These are phyloP conservation scores for Oreochromis grahami DNA, from an alignment of 2,797 vertebrate genomes.

Conservation along the genomic window DNA sequence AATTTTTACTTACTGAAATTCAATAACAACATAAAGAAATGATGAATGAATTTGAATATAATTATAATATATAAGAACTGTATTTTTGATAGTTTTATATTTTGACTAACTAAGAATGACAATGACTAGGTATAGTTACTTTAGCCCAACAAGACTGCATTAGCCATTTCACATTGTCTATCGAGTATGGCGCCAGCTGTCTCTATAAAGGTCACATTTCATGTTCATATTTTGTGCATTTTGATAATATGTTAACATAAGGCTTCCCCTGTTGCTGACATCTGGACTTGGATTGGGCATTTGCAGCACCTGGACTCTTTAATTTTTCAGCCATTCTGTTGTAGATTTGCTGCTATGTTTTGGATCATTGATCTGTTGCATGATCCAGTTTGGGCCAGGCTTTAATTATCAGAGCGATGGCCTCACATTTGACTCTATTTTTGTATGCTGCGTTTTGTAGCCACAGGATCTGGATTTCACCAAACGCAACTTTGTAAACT, in stretches of 20 bases:
- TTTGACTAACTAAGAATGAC: neutral
- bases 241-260: neutral
- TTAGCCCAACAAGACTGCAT: neutral
- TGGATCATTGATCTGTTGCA: neutral
- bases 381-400: neutral
- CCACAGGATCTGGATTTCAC: neutral
- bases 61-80: neutral
- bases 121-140: neutral
- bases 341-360: neutral
- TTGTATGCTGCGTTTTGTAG: neutral
- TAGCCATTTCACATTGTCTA: neutral
- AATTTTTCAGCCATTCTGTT: neutral
- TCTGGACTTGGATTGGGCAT: neutral
- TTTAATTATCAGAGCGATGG: neutral
- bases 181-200: neutral
- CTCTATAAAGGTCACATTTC: neutral
- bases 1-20: neutral
- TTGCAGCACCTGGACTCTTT: neutral
- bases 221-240: neutral
- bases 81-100: neutral
- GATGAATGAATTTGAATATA: neutral
- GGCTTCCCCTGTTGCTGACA: neutral
- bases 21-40: neutral
- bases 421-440: neutral
- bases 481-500: neutral